Evolutionary conservation across 2,113 vertebrate genomes (phyloP).

Genomic region (Naja naja): DNA sequence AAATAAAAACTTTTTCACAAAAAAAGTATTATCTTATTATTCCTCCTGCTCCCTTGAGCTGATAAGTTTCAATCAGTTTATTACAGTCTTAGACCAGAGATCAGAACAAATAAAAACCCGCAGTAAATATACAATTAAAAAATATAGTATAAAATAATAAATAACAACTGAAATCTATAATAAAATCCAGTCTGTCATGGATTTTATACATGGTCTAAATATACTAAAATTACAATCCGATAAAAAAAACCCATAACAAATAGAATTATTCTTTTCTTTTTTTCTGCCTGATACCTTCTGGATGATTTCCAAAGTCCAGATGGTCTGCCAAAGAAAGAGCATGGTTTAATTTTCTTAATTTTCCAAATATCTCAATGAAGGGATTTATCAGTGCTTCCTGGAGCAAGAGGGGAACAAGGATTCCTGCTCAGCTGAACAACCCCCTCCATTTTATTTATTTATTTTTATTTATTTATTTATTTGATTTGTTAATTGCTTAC

Average conservation of each 20-base stretch:
- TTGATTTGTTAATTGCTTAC: too few species aligned
- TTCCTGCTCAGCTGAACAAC: neutral
- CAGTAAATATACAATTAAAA: too few species aligned
- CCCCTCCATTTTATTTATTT: neutral
- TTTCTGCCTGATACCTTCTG: neutral
- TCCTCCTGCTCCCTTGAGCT: neutral
- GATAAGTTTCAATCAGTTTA: neutral
- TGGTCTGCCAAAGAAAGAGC: neutral
- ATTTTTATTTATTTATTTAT: too few species aligned
- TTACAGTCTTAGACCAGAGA: too few species aligned
- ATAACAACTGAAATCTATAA: too few species aligned
- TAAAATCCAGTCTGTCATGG: too few species aligned
- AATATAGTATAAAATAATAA: too few species aligned
- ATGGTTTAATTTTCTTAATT: neutral
- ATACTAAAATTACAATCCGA: too few species aligned
- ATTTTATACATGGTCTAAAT: too few species aligned
- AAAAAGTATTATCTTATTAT: neutral
- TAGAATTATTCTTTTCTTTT: neutral
- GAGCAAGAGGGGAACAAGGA: neutral
- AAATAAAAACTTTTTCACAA: too few species aligned
- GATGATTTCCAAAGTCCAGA: neutral
- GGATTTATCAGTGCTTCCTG: neutral
- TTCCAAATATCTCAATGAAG: neutral
- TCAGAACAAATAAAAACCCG: too few species aligned
- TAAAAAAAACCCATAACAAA: neutral